Evolutionary conservation across 1,140 invertebrate species (phyloP), one percentile per base, ranked within the genome.

Genomic region (Sycophila sp.): DNA sequence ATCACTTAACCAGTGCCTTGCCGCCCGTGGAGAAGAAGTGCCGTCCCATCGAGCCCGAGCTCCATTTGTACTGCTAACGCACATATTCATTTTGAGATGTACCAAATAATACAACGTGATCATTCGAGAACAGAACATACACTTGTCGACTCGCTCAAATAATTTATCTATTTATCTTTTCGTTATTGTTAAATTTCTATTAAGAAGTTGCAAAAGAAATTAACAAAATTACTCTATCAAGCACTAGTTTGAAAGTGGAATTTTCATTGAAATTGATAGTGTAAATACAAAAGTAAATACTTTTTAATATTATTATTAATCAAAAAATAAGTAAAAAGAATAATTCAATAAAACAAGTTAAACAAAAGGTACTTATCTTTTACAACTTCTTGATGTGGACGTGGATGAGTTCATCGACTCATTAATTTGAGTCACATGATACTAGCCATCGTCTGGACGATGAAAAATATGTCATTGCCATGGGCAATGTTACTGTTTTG

Each of bases 391-490:
- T 56, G 2, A 17, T 42, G 17, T 17, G 30, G 51, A 22, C 15
- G 55, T 59, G 32, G n/a, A 32, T 24, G 40, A 63, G 26, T 70
- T 63, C 59, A 63, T 63, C 30, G 40, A 28, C 60, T 70, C 60
- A 58, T 64, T 70, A 17, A n/a, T 8, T 64, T 70, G 49, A 70
- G 68, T 36, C 22, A 56, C 38, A 38, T 64, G 59, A 47, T 30
- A 45, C 59, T 69, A n/a, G 30, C 17, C 6, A 53, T 17, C 11
- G 17, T 26, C 26, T 28, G n/a, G n/a, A 26, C 0, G 28, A 15
- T 51, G 26, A 56, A 69, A 62, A 69, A 42, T 30, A 32, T 45
- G 34, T 15, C 58, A 62, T 55, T 62, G 42, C n/a, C 47, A 55
- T 32, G 26, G 1, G 58, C 36, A 55, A 53, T 69, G 45, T 22